Evolutionary conservation across 2,797 vertebrate species (phyloP), one percentile per base, ranked within the genome.

Genomic region (Moxostoma hubbsi): DNA sequence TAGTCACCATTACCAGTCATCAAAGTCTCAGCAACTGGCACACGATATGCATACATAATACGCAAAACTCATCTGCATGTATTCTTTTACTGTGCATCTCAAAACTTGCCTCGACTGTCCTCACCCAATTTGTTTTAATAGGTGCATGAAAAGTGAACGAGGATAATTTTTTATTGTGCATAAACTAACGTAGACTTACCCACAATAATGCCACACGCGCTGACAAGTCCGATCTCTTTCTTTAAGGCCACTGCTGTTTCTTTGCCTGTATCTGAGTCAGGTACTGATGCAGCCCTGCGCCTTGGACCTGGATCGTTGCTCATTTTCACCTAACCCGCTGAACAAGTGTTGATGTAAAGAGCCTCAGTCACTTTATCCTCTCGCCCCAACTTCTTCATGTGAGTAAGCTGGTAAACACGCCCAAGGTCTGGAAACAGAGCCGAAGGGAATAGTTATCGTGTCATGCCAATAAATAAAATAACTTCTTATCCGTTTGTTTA

Each of bases 191-290:
- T 51, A 47, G 0, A 84, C 94, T 95, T 64, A 95, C 95, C 95
- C 54, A 96, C 91, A 47, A 96, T 95, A 71, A 96, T 95, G 9
- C 93, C 93, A 83, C 95, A 96, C n/a, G 93, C 95, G 67, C 95
- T 95, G 65, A 93, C 80, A 5, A 96, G 90, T 70, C 95, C 95
- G 9, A 96, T 96, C 82, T 95, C 91, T 65, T 96, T 94, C 82
- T 95, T 95, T 81, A 96, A 90, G 46, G 91, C 89, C 24, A 96
- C 94, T 2, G 88, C 91, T 5, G 89, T 45, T n/a, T 86, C 83
- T 36, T 59, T 15, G 12, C 78, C 88, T 0, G 84, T 73, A 36
- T 36, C 36, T 36, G 36, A 36, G 45, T 9, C 47, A 11, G 89
- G 80, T 9, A 86, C 85, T 0, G 89, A 15, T 49, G 62, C 67